Base-by-base conservation (phyloP, 1,140 invertebrate genomes). In the Papilio polyxenes region DNA sequence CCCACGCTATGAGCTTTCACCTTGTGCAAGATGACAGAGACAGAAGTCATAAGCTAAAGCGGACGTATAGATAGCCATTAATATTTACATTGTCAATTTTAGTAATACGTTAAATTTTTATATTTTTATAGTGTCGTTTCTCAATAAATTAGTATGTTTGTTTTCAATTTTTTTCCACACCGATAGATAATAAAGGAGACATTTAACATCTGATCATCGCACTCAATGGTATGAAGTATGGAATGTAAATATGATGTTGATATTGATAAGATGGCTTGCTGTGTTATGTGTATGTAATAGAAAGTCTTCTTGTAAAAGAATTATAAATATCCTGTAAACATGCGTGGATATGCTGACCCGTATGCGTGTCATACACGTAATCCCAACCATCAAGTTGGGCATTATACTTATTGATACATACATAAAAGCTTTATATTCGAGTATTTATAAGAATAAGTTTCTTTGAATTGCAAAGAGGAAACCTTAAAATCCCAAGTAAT, bases 1-100 rank as follows among this genome's bases (percentile, higher is more conserved):
- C 78, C 78, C 62, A 80, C 78, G 78, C 78, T n/a, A 8, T 65
- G 59, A 80, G 78, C 78, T 80, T 80, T 80, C 78, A 80, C 78
- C 59, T 80, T 59, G 78, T 44, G 56, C n/a, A 80, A 31, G 56
- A 65, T 49, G 9, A 56, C 15, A 62, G 11, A 5, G 51, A 23
- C 0, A 31, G 11, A 79, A 79, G 76, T n/a, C 76, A 62, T 79
- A 79, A 40, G 53, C 53, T 31, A 17, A 44, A 76, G 75, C 75
- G 75, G 51, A 15, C 23, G 37, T n/a, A 23, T 20, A 62, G 13
- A 11, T 0, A 51, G 7, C 4, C 53, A 56, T 56, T 15, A 13
- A 40, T 11, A 51, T 9, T 11, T 51, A 51, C 13, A 51, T 51
- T 51, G 10, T 49, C 48, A 49, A 8, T 49, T 49, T 49, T 49